phyloP scores from a whole-genome alignment of 1,140 invertebrate species.

The Cherax quadricarinatus region DNA sequence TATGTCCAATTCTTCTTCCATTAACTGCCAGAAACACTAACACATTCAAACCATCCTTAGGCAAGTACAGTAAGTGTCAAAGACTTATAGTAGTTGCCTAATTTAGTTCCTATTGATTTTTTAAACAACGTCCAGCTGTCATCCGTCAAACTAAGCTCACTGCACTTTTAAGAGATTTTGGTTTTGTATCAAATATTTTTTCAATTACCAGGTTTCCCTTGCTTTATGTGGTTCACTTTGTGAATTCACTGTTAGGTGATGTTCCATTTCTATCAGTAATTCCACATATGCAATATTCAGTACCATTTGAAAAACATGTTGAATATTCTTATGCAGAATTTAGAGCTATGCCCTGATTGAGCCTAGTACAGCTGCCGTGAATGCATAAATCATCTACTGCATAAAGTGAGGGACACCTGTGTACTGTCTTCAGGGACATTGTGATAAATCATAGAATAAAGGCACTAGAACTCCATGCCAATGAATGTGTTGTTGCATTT shows the following conservation, averaged over 20 bases:
- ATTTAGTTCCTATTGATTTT: slow-evolving; percentile 43
- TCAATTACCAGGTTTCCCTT: too few relatives aligned
- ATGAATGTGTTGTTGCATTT: slow-evolving; percentile 16
- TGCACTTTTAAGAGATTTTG: slow-evolving; percentile 21
- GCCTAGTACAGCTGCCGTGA: too few relatives aligned
- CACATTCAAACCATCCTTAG: slow-evolving; percentile 5
- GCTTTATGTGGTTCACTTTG: too few relatives aligned
- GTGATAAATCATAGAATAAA: slow-evolving; percentile 18
- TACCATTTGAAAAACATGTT: too few relatives aligned
- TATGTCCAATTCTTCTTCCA: background rate
- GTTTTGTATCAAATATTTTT: background rate
- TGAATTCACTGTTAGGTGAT: too few relatives aligned
- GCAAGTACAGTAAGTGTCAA: background rate
- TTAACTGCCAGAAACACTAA: slow-evolving; percentile 17
- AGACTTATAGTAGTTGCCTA: background rate
- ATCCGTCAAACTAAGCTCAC: slow-evolving; percentile 37
- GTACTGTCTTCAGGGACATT: slow-evolving; percentile 34
- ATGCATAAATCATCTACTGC: too few relatives aligned
- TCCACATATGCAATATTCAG: too few relatives aligned
- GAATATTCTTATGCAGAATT: too few relatives aligned
- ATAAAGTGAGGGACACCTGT: too few relatives aligned
- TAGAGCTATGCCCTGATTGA: too few relatives aligned
- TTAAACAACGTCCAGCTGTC: background rate
- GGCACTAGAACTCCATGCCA: slow-evolving; percentile 5
- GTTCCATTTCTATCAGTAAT: too few relatives aligned